A percentile compares a stretch with the other conserved stretches of the same genome.
Conservation (phyloP, 1,140 invertebrate species). For the Formica exsecta region DNA sequence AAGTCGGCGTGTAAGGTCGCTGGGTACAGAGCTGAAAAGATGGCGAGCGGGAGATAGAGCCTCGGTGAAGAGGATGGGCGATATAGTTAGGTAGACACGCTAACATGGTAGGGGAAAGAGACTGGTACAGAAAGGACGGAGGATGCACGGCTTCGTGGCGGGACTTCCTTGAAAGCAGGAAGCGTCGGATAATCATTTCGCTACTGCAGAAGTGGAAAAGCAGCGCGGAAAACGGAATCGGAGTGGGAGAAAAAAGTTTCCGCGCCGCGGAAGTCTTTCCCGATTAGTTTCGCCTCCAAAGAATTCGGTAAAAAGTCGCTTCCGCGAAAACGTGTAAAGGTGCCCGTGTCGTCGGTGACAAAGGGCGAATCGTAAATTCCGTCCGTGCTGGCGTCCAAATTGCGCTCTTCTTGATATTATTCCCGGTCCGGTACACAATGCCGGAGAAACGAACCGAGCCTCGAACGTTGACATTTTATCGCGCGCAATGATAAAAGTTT, state of each 20-base stretch:
- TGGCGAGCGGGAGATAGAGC: slow-evolving; percentile 24
- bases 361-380: slow-evolving; percentile 57
- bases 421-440: slow-evolving; percentile 43
- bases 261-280: slow-evolving; percentile 45
- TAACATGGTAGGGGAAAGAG: slow-evolving; percentile 9
- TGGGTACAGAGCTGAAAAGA: slow-evolving; percentile 52
- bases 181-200: slow-evolving; percentile 75
- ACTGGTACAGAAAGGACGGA: neutral
- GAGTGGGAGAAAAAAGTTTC: slow-evolving; percentile 37
- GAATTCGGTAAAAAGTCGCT: slow-evolving; percentile 57
- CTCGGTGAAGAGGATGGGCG: slow-evolving; percentile 36
- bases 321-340: slow-evolving; percentile 56
- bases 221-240: slow-evolving; percentile 42
- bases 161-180: slow-evolving; percentile 66
- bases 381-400: slow-evolving; percentile 43
- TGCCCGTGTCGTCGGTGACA: slow-evolving; percentile 31
- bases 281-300: slow-evolving; percentile 70
- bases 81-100: slow-evolving; percentile 47
- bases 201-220: slow-evolving; percentile 63
- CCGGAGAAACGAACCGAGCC: slow-evolving; percentile 47
- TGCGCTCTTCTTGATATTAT: slow-evolving; percentile 59
- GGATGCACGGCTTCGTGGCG: neutral
- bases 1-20: slow-evolving; percentile 39
- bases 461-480: slow-evolving; percentile 53
- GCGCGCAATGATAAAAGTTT: slow-evolving; percentile 49